Evolutionary conservation across 2,888 invertebrate genomes (phyloP).

Genomic region (Ligdia adustata): DNA sequence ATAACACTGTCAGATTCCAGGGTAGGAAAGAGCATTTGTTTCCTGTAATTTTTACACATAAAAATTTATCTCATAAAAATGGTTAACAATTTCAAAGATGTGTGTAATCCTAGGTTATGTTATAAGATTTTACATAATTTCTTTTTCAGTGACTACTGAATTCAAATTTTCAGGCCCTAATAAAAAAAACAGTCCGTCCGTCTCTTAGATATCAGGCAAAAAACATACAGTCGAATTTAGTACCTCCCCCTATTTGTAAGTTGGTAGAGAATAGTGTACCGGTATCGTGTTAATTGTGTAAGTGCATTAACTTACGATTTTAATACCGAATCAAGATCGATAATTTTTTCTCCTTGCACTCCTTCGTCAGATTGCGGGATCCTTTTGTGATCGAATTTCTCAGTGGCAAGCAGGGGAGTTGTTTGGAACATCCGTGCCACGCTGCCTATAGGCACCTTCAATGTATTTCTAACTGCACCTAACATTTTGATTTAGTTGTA

Average conservation of each 20-base stretch:
- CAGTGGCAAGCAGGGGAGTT: slow-evolving; percentile 52
- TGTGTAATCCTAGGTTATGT: no score
- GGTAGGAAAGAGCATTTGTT: slow-evolving; percentile 89
- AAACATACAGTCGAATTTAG: no score
- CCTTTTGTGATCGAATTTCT: slow-evolving; percentile 72
- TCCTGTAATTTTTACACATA: slow-evolving; percentile 81
- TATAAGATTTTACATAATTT: no score
- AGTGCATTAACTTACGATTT: slow-evolving; percentile 78
- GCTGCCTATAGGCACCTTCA: slow-evolving; percentile 50
- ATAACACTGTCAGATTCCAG: slow-evolving; percentile 87
- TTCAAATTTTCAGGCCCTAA: no score
- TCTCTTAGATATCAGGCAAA: no score
- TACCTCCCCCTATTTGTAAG: no score
- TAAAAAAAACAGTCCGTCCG: no score
- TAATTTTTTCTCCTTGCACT: slow-evolving; percentile 88
- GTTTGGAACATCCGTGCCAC: slow-evolving; percentile 62
- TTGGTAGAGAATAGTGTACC: no score
- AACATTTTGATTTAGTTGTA: slow-evolving; percentile 51
- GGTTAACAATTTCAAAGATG: no score
- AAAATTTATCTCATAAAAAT: no score
- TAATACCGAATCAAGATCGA: slow-evolving; percentile 87
- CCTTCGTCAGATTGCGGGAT: slow-evolving; percentile 88
- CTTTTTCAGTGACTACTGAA: no score
- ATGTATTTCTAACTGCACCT: slow-evolving; percentile 54
- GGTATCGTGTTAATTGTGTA: no score